Evolutionary conservation across 2,888 invertebrate genomes (phyloP), one percentile per base, ranked within the genome.

Genomic region (Ochropacha duplaris): DNA sequence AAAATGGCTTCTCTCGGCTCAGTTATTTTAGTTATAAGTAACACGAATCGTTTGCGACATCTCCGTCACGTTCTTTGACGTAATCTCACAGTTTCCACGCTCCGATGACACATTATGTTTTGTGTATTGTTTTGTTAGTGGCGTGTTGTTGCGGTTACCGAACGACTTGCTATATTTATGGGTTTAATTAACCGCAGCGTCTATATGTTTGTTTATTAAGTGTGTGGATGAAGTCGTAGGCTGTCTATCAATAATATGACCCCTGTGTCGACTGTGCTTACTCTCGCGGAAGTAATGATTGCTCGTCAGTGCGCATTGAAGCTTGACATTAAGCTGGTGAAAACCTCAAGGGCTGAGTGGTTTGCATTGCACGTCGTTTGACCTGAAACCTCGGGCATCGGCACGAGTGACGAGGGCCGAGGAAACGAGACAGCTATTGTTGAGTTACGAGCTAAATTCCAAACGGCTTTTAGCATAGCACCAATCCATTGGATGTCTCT

Each of bases 21-120:
- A 82, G 74, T 83, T 83, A 83, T 82, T 84, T 84, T 86, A 83
- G 83, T 83, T 82, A 79, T 78, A 76, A 77, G 70, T 75, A 79
- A 80, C 86, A 84, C 81, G 86, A 80, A 72, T 74, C 67, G 64
- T 74, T 78, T 77, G 70, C 80, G 72, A 81, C 82, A 78, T 78
- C 75, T 69, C 67, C 68, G 77, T 83, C 88, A 87, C 87, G 86
- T 84, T 71, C 78, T 66, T 68, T 82, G 82, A 83, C 75, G 87
- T 81, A 87, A 86, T 71, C 73, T 66, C 62, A 50, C 51, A 71
- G 79, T 84, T 83, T 83, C 80, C 80, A 84, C 79, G 81, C 72
- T 79, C 70, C 69, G 72, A 72, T 81, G 81, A 79, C 83, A 83
- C 72, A 73, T 72, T 59, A 59, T 60, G 64, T 68, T 66, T 68